A percentile compares a stretch with the other conserved stretches of the same genome.
Evolutionary conservation across 2,888 invertebrate species (phyloP).

Genomic region (Phyto melanocephala): DNA sequence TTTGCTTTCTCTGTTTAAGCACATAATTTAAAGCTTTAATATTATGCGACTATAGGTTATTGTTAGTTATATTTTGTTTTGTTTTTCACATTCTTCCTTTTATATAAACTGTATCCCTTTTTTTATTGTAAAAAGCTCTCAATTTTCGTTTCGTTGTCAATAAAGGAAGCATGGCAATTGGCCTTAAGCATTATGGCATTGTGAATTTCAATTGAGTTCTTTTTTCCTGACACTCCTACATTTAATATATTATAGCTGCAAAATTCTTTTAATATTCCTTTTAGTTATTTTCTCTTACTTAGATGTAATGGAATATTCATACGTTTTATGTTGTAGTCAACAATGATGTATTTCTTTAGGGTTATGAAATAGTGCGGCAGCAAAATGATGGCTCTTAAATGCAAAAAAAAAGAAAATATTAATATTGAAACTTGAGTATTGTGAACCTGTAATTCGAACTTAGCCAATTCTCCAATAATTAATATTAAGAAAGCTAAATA

Average conservation of each 20-base stretch:
- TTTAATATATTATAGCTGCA: neutral
- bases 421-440: too few relatives aligned
- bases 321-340: neutral
- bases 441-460: too few relatives aligned
- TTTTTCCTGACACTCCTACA: neutral
- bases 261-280: neutral
- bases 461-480: too few relatives aligned
- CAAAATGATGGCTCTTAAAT: too few relatives aligned
- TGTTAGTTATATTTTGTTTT: neutral
- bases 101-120: neutral
- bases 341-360: too few relatives aligned
- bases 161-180: neutral
- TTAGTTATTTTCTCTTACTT: neutral
- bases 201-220: neutral
- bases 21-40: neutral
- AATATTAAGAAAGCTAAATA: too few relatives aligned
- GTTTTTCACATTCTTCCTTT: neutral
- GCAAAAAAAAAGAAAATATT: too few relatives aligned
- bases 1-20: neutral
- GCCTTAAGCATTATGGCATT: slow-evolving; percentile 12
- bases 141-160: slow-evolving; percentile 17
- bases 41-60: neutral
- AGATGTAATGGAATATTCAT: slow-evolving; percentile 7
- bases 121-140: slow-evolving; percentile 6
- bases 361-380: too few relatives aligned